Conservation (phyloP, 2,888 invertebrate genomes). For the Bombyx huttoni region DNA sequence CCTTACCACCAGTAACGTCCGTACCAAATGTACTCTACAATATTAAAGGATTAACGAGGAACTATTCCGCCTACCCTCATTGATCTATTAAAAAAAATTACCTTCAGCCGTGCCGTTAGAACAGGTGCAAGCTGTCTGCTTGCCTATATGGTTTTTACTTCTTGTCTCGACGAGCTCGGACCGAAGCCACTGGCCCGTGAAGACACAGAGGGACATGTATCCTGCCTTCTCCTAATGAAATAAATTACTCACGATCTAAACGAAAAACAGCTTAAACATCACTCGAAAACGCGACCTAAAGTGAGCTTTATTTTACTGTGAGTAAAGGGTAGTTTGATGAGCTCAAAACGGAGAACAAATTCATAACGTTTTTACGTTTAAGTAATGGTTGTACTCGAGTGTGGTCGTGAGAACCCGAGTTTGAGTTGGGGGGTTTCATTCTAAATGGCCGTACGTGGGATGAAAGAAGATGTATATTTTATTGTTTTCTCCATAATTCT, state of each 20-base stretch:
- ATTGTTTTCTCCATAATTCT: not conserved
- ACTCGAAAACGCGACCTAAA: not conserved
- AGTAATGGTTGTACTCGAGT: constrained; percentile 15
- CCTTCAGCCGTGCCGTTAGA: not conserved
- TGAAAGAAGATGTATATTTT: not conserved
- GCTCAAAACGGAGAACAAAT: constrained; percentile 30
- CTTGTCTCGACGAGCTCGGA: constrained; percentile 53
- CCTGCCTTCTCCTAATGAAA: constrained; percentile 69
- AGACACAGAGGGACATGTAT: constrained; percentile 67
- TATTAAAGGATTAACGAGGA: no score
- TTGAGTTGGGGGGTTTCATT: not conserved
- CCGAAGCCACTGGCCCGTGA: constrained; percentile 55
- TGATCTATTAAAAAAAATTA: not conserved
- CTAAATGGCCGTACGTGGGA: not conserved
- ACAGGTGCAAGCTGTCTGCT: constrained; percentile 8
- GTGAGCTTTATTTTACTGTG: not conserved
- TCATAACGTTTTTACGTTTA: constrained; percentile 44
- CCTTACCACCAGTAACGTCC: no score
- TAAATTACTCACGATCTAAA: constrained; percentile 41
- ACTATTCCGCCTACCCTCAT: no score
- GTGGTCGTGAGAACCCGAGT: constrained; percentile 10
- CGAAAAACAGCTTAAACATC: constrained; percentile 19
- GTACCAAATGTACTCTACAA: no score
- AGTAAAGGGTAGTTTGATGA: constrained; percentile 12
- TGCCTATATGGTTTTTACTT: constrained; percentile 44